These are phyloP conservation scores for Nanorana parkeri DNA, from an alignment of 2,113 vertebrate species.

Conservation along the genomic window DNA sequence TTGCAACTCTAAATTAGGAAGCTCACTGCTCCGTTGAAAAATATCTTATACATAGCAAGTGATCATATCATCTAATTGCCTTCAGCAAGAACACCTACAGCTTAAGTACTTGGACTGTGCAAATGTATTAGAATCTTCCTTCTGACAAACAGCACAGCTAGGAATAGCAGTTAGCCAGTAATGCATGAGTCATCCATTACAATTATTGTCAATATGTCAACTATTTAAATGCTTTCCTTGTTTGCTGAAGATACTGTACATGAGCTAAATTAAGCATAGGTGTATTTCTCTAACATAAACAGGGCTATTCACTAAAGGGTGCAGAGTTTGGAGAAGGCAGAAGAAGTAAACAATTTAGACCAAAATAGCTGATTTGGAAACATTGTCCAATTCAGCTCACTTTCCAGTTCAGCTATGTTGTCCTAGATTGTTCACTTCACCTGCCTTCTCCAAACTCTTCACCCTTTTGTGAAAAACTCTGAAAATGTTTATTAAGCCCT, in stretches of 20 bases:
- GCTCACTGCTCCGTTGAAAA: conserved; percentile 27
- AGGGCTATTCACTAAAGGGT: too few species aligned
- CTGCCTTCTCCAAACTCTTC: too few species aligned
- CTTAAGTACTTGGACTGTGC: background rate
- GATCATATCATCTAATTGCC: conserved; percentile 42
- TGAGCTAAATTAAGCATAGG: background rate
- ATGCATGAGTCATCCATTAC: conserved; percentile 20
- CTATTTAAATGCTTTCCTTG: conserved; percentile 5
- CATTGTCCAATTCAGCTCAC: too few species aligned
- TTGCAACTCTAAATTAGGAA: conserved; percentile 22
- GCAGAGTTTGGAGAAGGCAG: too few species aligned
- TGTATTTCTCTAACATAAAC: background rate
- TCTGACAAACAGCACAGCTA: background rate
- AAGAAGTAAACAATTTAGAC: too few species aligned
- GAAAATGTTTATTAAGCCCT: too few species aligned
- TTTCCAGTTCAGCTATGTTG: too few species aligned
- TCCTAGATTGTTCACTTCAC: too few species aligned
- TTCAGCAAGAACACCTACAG: conserved; percentile 31
- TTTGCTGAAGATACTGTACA: background rate
- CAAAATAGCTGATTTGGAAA: too few species aligned
- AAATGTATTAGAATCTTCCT: conserved; percentile 31
- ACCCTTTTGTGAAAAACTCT: too few species aligned
- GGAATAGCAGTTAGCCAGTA: conserved; percentile 19
- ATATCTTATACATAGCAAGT: conserved; percentile 31
- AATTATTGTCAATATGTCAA: background rate